phyloP scores from a whole-genome alignment of 2,113 vertebrate genomes.

The Tragelaphus scriptus region DNA sequence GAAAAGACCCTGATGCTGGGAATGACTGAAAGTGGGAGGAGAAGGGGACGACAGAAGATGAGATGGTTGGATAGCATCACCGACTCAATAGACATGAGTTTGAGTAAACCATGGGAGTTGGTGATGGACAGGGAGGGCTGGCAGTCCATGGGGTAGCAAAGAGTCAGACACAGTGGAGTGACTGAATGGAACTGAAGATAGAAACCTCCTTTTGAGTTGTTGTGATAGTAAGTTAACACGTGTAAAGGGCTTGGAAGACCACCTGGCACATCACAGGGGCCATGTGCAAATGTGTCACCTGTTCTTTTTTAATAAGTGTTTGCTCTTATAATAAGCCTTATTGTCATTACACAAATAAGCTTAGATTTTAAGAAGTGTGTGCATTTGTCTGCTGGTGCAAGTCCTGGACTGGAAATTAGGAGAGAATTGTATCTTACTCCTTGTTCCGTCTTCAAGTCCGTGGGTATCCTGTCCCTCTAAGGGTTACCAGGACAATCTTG shows the following conservation, averaged over 20 bases:
- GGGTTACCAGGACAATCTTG: not conserved
- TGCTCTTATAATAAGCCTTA: not conserved
- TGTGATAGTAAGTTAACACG: not conserved
- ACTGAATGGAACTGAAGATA: not conserved
- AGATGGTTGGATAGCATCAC: not conserved
- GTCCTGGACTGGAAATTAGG: not conserved
- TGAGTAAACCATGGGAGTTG: not conserved
- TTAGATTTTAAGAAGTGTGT: not conserved
- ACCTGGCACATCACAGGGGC: not conserved
- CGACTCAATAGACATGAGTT: not conserved
- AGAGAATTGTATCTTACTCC: not conserved
- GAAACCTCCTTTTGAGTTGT: not conserved
- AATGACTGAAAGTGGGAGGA: not conserved
- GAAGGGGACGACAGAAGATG: not conserved
- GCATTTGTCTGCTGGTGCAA: not conserved
- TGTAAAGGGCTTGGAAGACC: not conserved
- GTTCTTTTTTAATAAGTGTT: not conserved
- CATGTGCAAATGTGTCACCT: not conserved
- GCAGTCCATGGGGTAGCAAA: not conserved
- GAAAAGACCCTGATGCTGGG: not conserved
- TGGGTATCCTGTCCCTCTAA: not conserved
- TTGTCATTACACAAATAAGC: not conserved
- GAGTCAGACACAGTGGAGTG: not conserved
- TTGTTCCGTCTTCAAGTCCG: not conserved
- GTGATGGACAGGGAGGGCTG: not conserved